Percentiles rank a stretch among this genome's conserved stretches.
Evolutionary conservation across 2,113 vertebrate species (phyloP).

Genomic region (Takifugu bimaculatus): DNA sequence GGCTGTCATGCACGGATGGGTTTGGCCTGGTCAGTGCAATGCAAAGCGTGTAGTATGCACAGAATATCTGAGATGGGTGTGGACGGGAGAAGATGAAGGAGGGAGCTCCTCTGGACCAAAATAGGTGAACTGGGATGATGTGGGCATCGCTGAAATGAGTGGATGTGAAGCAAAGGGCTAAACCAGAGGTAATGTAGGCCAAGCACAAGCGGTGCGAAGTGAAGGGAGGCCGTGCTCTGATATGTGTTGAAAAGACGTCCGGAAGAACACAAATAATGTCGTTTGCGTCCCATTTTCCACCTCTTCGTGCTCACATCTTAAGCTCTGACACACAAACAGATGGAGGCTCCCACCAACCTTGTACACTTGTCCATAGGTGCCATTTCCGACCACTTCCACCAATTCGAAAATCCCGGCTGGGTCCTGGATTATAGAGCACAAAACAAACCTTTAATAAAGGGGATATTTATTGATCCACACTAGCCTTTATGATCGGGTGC

Average conservation of each 20-base stretch:
- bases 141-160: constrained; percentile 15
- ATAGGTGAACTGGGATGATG: constrained; percentile 31
- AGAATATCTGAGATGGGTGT: constrained; percentile 43
- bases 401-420: constrained; percentile 88
- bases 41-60: constrained; percentile 15
- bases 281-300: constrained; percentile 50
- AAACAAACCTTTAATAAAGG: background rate
- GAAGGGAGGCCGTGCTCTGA: constrained; percentile 14
- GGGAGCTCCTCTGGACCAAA: constrained; percentile 25
- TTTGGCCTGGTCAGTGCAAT: constrained; percentile 18
- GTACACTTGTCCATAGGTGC: constrained; percentile 89
- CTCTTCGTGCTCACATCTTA: constrained; percentile 23
- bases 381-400: constrained; percentile 89
- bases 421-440: constrained; percentile 66
- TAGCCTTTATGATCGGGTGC: constrained; percentile 19
- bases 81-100: constrained; percentile 34
- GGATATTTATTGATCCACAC: background rate
- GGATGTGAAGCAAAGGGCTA: constrained; percentile 23
- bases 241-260: constrained; percentile 13
- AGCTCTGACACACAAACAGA: constrained; percentile 62
- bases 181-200: constrained; percentile 47
- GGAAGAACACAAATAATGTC: constrained; percentile 33
- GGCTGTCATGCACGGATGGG: constrained; percentile 42
- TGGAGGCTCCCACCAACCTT: constrained; percentile 79
- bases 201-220: constrained; percentile 15